These are phyloP conservation scores for Odontesthes bonariensis DNA, from an alignment of 2,113 vertebrate species.

Conservation along the genomic window DNA sequence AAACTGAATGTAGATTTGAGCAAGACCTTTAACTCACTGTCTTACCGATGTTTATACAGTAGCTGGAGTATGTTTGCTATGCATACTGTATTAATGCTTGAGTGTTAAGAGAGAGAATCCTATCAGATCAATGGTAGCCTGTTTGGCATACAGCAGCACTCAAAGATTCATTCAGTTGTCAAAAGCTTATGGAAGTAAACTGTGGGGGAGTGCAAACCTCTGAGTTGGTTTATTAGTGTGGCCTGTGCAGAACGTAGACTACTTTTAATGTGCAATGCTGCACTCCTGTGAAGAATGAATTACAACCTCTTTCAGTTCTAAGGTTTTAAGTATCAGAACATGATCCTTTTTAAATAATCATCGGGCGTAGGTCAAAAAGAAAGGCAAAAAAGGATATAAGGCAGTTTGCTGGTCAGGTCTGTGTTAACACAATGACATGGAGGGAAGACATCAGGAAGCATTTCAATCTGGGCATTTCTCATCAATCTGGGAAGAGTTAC, in stretches of 20 bases:
- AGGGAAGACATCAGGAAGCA: too few relatives aligned
- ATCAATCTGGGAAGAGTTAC: too few relatives aligned
- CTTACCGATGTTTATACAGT: conserved; percentile 51
- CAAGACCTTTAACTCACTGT: conserved; percentile 53
- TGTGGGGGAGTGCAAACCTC: conserved; percentile 54
- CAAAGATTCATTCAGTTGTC: conserved; percentile 74
- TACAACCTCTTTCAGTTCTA: too few relatives aligned
- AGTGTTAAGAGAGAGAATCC: conserved; percentile 48
- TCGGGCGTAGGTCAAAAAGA: too few relatives aligned
- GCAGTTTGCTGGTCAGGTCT: too few relatives aligned
- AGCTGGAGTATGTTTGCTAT: conserved; percentile 45
- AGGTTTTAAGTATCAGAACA: too few relatives aligned
- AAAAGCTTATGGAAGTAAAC: conserved; percentile 64
- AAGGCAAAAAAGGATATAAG: too few relatives aligned
- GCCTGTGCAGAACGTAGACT: conserved; percentile 47
- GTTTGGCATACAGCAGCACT: conserved; percentile 61
- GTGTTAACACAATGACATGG: too few relatives aligned
- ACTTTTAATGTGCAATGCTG: conserved; percentile 53
- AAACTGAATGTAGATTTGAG: conserved; percentile 63
- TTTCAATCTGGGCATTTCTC: too few relatives aligned
- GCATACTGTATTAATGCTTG: conserved; percentile 59
- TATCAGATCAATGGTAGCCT: conserved; percentile 77
- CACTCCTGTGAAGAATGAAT: conserved; percentile 22
- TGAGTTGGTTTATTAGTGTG: conserved; percentile 69
- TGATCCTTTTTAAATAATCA: too few relatives aligned